Evolutionary conservation across 2,113 vertebrate genomes (phyloP).

Genomic region (Puffinus mauretanicus): DNA sequence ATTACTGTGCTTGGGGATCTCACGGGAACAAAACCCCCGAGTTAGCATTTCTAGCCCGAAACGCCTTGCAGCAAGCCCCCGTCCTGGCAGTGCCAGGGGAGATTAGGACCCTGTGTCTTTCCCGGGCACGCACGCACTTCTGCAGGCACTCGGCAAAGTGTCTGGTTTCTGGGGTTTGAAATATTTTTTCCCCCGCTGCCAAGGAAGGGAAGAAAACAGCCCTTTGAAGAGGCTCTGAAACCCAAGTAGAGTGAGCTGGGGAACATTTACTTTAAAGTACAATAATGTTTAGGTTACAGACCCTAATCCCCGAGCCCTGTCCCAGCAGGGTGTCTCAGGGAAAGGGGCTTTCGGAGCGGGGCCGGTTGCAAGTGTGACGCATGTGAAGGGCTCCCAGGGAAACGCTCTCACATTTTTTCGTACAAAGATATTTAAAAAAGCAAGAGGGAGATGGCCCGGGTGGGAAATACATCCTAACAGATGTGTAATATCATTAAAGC

Average conservation of each 20-base stretch:
- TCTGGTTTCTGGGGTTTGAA: constrained; percentile 12
- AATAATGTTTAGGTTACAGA: constrained; percentile 50
- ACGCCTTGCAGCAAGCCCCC: not conserved
- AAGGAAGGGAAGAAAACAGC: constrained; percentile 5
- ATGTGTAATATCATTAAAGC: constrained; percentile 77
- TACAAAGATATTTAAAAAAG: constrained; percentile 36
- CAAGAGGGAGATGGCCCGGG: constrained; percentile 7
- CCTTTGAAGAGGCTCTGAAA: constrained; percentile 57
- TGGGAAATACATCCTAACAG: constrained; percentile 64
- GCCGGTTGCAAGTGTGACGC: not conserved
- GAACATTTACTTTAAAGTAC: constrained; percentile 14
- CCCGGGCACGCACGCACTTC: not conserved
- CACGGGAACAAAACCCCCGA: not conserved
- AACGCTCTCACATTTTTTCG: not conserved
- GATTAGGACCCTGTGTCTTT: rapidly evolving
- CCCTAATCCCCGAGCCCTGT: not conserved
- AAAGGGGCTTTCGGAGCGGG: not conserved
- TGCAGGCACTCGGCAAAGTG: not conserved
- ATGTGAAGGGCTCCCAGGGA: not conserved
- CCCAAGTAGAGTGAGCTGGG: not conserved
- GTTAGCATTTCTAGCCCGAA: not conserved
- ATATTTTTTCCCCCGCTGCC: not conserved
- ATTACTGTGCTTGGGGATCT: not conserved
- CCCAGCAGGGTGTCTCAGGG: not conserved
- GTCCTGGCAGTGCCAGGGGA: not conserved